Evolutionary conservation across 2,797 vertebrate species (phyloP).

Genomic region (Pseudochirops cupreus): DNA sequence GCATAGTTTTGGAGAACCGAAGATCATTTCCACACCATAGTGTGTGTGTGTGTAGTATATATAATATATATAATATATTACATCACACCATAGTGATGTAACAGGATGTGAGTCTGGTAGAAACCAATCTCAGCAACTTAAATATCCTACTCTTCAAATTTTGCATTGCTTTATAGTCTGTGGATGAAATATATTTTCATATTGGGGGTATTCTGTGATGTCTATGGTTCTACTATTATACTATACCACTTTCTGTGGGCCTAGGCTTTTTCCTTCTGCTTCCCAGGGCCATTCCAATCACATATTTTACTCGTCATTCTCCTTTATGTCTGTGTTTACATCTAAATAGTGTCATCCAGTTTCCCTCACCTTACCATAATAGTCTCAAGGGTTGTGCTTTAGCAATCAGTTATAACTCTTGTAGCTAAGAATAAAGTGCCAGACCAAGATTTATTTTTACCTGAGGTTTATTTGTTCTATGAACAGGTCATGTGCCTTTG

Average conservation of each 20-base stretch:
- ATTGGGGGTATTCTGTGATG: neutral
- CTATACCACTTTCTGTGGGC: neutral
- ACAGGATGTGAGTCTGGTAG: neutral
- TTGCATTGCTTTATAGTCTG: neutral
- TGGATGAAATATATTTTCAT: neutral
- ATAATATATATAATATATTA: too few species aligned
- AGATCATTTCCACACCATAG: too few species aligned
- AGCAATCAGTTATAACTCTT: neutral
- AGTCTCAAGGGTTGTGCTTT: neutral
- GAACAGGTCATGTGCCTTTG: neutral
- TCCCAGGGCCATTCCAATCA: neutral
- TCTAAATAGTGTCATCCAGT: neutral
- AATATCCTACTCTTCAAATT: neutral
- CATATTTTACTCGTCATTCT: neutral
- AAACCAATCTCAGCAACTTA: neutral
- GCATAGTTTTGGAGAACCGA: neutral
- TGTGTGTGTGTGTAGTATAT: too few species aligned
- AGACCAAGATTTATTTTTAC: neutral
- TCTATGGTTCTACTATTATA: neutral
- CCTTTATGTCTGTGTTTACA: rapidly evolving
- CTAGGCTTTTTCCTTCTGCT: neutral
- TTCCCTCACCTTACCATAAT: neutral
- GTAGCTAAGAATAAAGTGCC: neutral
- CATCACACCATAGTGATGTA: neutral
- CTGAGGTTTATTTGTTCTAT: neutral